A percentile compares a stretch with the other conserved stretches of the same genome.
phyloP scores from a whole-genome alignment of 2,888 invertebrate species.

The Helicoverpa assulta region DNA sequence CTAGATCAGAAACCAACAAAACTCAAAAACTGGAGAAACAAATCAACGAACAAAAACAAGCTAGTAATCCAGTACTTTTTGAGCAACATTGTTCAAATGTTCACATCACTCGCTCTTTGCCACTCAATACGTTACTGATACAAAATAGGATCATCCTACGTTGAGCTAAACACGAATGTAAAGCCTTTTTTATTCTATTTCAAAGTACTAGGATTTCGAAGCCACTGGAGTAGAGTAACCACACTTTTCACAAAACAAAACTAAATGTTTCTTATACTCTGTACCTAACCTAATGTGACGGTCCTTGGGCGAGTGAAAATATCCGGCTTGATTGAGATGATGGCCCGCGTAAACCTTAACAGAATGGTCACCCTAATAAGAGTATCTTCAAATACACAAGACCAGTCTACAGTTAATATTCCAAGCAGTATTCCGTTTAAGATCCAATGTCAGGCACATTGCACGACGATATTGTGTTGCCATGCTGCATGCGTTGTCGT shows the following conservation, averaged over 20 bases:
- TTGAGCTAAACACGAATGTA: not conserved
- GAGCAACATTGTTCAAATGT: no score
- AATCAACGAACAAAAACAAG: no score
- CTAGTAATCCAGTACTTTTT: no score
- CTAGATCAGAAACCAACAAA: no score
- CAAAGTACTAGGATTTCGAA: constrained; percentile 1
- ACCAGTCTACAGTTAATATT: constrained; percentile 20
- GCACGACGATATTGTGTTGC: constrained; percentile 48
- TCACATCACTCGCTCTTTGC: not conserved
- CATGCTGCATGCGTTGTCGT: constrained; percentile 31
- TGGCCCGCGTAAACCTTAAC: not conserved
- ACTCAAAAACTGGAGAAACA: constrained; percentile 8
- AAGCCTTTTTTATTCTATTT: not conserved
- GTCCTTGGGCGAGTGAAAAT: no score
- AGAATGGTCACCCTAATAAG: not conserved
- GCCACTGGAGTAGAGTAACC: not conserved
- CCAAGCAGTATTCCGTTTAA: constrained; percentile 44
- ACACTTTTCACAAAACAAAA: not conserved
- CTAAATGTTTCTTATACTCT: no score
- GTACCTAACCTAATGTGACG: no score
- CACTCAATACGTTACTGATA: not conserved
- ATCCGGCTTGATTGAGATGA: not conserved
- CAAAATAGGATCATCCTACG: not conserved
- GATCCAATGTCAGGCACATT: constrained; percentile 47
- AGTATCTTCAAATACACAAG: constrained; percentile 4